A percentile compares a stretch with the other conserved stretches of the same genome.
Evolutionary conservation across 2,888 invertebrate genomes (phyloP).

Genomic region (Melinaea menophilus): DNA sequence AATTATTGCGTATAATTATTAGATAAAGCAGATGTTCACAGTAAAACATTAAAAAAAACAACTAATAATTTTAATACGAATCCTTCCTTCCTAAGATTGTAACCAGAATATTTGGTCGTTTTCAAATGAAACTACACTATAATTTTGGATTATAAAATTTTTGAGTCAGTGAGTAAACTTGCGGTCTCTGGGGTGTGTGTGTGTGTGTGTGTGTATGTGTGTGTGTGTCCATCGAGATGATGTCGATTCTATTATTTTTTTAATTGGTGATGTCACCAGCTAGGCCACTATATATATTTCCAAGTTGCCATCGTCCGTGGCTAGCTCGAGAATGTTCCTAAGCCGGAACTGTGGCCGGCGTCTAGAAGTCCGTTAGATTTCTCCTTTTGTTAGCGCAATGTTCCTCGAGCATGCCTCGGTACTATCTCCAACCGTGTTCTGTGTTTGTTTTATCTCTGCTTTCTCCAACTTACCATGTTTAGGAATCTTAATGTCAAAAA

Average conservation of each 20-base stretch:
- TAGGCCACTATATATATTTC: conserved; percentile 37
- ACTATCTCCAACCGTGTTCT: neutral
- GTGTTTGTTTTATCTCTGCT: conserved; percentile 1
- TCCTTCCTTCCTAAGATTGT: too few relatives aligned
- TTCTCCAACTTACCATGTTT: too few relatives aligned
- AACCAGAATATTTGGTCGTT: too few relatives aligned
- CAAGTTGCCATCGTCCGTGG: conserved; percentile 20
- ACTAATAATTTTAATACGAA: too few relatives aligned
- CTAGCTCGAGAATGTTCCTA: conserved; percentile 20
- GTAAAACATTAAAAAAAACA: too few relatives aligned
- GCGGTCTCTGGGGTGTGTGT: neutral
- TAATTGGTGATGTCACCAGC: conserved; percentile 58
- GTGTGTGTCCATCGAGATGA: conserved; percentile 29
- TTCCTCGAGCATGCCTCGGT: conserved; percentile 13
- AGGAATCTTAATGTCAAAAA: too few relatives aligned
- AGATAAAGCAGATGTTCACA: neutral
- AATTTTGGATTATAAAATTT: too few relatives aligned
- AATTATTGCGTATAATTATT: neutral
- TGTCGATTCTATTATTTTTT: conserved; percentile 46
- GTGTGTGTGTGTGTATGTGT: neutral
- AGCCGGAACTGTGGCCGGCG: conserved; percentile 17
- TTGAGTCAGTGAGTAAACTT: too few relatives aligned
- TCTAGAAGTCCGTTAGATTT: conserved; percentile 18
- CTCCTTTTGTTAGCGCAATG: conserved; percentile 15
- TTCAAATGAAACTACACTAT: too few relatives aligned